Evolutionary conservation across 35 echinoderm and acorn worm genomes (phyloP), one percentile per base, ranked within the genome.

Genomic region (Ophioderma brevispina): DNA sequence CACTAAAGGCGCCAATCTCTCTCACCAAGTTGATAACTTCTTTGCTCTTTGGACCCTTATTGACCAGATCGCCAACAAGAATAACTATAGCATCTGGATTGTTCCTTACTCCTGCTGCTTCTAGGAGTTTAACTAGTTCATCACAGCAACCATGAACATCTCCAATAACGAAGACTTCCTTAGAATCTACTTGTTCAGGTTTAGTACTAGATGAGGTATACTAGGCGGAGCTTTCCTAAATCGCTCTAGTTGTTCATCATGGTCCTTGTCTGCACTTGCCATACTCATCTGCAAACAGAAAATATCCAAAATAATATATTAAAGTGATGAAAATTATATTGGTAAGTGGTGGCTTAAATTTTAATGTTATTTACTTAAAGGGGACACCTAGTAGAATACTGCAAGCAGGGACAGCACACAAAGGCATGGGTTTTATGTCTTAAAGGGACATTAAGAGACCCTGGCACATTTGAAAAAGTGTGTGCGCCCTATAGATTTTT

Each of bases 111-210:
- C 43, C 81, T 25, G 87, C 88, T 32, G 86, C 78, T 32, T 94
- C 38, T 32, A 94, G 13, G 19, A 94, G 82, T 8, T 36, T 37
- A 35, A 78, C n/a, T 19, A 94, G 55, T 77, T 86, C 82, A 49
- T 94, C 92, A 50, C 80, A 94, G 79, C 92, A 94, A 31, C 92
- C 92, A 25, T 94, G 92, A 32, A 94, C 92, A 77, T 94, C 92
- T n/a, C 92, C 92, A 15, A 94, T 90, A 1, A 90, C 78, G 43
- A 90, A 90, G n/a, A 94, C 40, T 35, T 25, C 75, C 49, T 90
- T 94, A 25, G 76, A 32, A 33, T 25, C 83, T 4, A 94, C 42
- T 0, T 64, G 21, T 1, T 86, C 90, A 11, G 75, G 33, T 76
- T n/a, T n/a, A 91, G 35, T 33, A 85, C 82, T 1, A 91, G 21